A percentile compares a stretch with the other conserved stretches of the same genome.
Evolutionary conservation across 2,797 vertebrate species (phyloP).

Genomic region (Acrocephalus scirpaceus): DNA sequence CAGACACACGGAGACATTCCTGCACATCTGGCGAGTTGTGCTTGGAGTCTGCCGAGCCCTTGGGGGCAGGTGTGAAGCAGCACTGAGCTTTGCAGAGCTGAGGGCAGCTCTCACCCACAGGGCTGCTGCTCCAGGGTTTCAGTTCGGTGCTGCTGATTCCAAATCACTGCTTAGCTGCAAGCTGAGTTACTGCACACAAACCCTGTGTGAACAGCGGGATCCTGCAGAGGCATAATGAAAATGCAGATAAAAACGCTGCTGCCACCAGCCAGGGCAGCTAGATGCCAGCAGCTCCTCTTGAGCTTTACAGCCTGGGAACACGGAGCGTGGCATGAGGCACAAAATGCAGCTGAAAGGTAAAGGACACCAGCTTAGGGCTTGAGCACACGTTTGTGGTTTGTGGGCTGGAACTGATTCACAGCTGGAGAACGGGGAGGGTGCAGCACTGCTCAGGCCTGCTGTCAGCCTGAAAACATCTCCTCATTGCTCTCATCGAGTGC

Average conservation of each 20-base stretch:
- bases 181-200: neutral
- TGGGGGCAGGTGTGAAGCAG: too few relatives aligned
- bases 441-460: neutral
- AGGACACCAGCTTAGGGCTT: neutral
- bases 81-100: neutral
- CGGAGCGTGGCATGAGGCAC: neutral
- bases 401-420: neutral
- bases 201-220: neutral
- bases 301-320: fast-evolving
- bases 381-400: too few relatives aligned
- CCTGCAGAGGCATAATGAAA: neutral
- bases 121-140: neutral
- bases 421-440: neutral
- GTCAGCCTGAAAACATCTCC: neutral
- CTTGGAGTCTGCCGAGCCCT: neutral
- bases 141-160: neutral
- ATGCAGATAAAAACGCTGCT: neutral
- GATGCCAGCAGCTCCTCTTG: neutral
- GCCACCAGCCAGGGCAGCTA: neutral
- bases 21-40: neutral
- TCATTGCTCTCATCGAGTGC: neutral
- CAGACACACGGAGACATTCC: neutral
- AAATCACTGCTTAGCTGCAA: neutral
- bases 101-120: neutral
- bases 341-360: neutral